Percentiles rank a stretch among this genome's conserved stretches.
Evolutionary conservation across 2,888 invertebrate genomes (phyloP).

Genomic region (Patella caerulea): DNA sequence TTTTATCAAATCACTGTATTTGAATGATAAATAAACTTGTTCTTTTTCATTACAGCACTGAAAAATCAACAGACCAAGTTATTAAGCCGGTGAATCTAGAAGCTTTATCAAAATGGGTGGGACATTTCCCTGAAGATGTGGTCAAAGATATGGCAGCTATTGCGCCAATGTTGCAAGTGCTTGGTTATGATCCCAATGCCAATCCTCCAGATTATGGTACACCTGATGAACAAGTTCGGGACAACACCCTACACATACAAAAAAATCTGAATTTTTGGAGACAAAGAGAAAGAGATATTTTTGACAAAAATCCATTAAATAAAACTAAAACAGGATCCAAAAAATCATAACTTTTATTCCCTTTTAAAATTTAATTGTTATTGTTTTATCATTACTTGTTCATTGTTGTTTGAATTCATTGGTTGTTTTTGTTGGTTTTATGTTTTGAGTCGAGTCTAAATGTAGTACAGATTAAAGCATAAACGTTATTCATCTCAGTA

Average conservation of each 20-base stretch:
- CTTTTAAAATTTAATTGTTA: too few relatives aligned
- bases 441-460: too few relatives aligned
- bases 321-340: neutral
- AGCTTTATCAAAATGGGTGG: conserved; percentile 80
- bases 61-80: conserved; percentile 98
- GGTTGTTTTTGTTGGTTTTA: too few relatives aligned
- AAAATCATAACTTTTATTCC: too few relatives aligned
- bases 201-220: conserved; percentile 96
- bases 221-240: conserved; percentile 77
- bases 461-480: too few relatives aligned
- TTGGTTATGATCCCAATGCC: conserved; percentile 93
- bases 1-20: too few relatives aligned
- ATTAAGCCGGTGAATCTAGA: conserved; percentile 98
- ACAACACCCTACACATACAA: conserved; percentile 72
- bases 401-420: too few relatives aligned
- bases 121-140: conserved; percentile 82
- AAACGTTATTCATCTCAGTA: too few relatives aligned
- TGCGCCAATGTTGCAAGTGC: conserved; percentile 92
- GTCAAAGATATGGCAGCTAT: conserved; percentile 91
- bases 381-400: too few relatives aligned
- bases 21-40: too few relatives aligned
- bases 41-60: conserved; percentile 80
- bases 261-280: conserved; percentile 69
- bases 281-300: conserved; percentile 53
- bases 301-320: conserved; percentile 27